Conservation (phyloP, 2,888 invertebrate species). For the Ceraclea dissimilis region DNA sequence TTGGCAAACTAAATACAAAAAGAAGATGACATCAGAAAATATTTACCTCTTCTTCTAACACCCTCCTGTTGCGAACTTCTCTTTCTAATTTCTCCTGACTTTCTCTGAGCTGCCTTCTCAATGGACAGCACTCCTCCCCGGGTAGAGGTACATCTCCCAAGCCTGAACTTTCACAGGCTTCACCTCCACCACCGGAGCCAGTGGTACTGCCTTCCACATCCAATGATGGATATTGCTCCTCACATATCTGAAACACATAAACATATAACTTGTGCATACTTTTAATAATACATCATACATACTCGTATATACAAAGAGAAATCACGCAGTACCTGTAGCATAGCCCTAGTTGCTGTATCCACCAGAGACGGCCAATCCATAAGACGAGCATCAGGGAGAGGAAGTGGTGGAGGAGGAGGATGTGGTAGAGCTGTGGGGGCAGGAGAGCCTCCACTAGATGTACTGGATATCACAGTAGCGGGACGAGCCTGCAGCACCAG, state of each 20-base stretch:
- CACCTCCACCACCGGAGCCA: constrained; percentile 16
- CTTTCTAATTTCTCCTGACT: constrained; percentile 52
- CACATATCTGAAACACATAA: constrained; percentile 37
- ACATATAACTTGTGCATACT: no score
- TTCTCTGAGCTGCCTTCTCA: constrained; percentile 49
- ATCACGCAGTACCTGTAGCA: constrained; percentile 44
- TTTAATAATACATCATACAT: no score
- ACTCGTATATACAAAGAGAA: no score
- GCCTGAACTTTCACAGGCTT: background rate
- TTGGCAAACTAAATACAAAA: no score
- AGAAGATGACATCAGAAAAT: background rate
- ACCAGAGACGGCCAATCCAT: constrained; percentile 77
- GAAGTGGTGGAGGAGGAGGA: constrained; percentile 35
- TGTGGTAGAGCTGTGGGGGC: constrained; percentile 22
- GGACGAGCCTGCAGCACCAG: constrained; percentile 59
- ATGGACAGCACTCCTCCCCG: constrained; percentile 30
- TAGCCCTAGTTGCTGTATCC: constrained; percentile 69
- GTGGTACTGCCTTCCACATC: constrained; percentile 22
- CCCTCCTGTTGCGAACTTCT: constrained; percentile 53
- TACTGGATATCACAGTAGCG: constrained; percentile 57
- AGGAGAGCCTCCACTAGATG: constrained; percentile 44
- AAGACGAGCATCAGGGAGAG: constrained; percentile 60
- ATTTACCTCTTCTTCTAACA: constrained; percentile 57
- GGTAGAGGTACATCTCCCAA: constrained; percentile 7
- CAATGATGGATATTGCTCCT: constrained; percentile 46